Percentiles rank a stretch among this genome's conserved stretches.
phyloP scores from a whole-genome alignment of 2,797 vertebrate species.

The Halcyon chelicuti region DNA sequence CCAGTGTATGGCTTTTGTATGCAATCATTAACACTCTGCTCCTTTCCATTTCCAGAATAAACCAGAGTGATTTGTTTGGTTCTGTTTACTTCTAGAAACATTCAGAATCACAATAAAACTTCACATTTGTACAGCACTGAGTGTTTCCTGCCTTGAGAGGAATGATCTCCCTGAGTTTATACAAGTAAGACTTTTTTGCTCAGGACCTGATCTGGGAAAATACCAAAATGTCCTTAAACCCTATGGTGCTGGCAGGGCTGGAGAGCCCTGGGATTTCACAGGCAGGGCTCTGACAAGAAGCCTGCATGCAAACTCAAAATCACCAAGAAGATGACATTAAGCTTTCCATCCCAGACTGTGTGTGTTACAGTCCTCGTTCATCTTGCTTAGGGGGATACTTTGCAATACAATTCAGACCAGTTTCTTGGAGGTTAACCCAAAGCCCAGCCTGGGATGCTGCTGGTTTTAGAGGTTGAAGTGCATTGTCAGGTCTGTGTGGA shows the following conservation, averaged over 20 bases:
- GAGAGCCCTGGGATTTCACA: background rate
- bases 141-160: background rate
- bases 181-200: accelerated
- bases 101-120: background rate
- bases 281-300: background rate
- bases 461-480: background rate
- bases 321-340: background rate
- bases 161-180: accelerated
- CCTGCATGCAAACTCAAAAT: background rate
- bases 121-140: background rate
- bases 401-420: background rate
- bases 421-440: background rate
- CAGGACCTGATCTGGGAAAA: background rate
- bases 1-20: background rate
- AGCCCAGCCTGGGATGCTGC: background rate
- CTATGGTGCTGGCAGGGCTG: background rate
- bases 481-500: background rate
- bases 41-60: background rate
- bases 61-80: background rate
- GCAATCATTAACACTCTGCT: background rate
- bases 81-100: background rate
- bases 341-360: background rate
- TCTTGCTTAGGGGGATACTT: background rate
- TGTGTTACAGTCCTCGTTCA: accelerated
- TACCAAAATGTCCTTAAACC: background rate